phyloP scores from a whole-genome alignment of 2,888 invertebrate genomes.

The Microplitis deprimator region DNA sequence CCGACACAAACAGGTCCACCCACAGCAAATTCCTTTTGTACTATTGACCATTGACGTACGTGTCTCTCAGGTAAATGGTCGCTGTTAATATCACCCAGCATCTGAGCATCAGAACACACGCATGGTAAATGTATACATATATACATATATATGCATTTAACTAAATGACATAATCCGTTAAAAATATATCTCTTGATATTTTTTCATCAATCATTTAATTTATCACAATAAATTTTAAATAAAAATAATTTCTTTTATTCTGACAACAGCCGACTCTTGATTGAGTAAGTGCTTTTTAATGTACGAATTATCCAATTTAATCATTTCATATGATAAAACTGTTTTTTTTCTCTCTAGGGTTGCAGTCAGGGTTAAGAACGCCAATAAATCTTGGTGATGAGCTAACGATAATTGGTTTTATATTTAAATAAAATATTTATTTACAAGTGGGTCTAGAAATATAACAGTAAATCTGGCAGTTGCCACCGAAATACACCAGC shows the following conservation, averaged over 20 bases:
- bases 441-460: constrained; percentile 44
- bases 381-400: background rate
- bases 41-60: constrained; percentile 37
- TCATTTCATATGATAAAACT: background rate
- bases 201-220: background rate
- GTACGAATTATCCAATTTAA: background rate
- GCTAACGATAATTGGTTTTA: background rate
- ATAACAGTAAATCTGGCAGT: constrained; percentile 44
- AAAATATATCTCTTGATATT: constrained; percentile 16
- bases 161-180: constrained; percentile 12
- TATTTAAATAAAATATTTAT: constrained; percentile 6
- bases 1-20: constrained; percentile 61
- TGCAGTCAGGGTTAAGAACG: background rate
- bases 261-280: background rate
- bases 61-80: background rate
- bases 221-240: background rate
- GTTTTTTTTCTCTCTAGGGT: background rate
- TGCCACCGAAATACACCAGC: constrained; percentile 38
- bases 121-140: background rate
- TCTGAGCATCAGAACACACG: constrained; percentile 7
- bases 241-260: background rate
- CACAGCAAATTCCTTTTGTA: constrained; percentile 59
- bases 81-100: background rate
- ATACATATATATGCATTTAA: constrained; percentile 15
- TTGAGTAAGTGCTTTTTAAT: background rate